Conservation (phyloP, 2,797 vertebrate species). For the Sus cebifrons region DNA sequence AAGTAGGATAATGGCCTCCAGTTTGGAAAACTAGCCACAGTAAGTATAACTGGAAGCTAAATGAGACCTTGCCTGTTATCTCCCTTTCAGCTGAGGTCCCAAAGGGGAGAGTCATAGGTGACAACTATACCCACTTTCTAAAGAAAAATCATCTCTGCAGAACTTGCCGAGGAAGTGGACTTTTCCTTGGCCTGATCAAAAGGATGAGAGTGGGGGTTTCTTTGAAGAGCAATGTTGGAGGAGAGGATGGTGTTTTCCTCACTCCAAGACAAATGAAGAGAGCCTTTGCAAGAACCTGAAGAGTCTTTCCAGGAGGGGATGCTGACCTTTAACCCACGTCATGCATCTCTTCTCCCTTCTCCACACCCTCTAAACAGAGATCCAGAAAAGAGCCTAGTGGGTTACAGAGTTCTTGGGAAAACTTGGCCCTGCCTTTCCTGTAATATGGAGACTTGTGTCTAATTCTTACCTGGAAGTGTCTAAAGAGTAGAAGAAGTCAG, state of each 20-base stretch:
- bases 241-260: not conserved
- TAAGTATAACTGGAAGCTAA: not conserved
- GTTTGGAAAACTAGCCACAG: not conserved
- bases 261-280: not conserved
- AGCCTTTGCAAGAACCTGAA: not conserved
- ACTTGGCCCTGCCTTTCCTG: not conserved
- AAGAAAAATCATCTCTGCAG: not conserved
- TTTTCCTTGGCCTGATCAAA: not conserved
- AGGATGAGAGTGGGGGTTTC: not conserved
- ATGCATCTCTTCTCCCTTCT: not conserved
- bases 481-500: not conserved
- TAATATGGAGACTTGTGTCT: not conserved
- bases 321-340: not conserved
- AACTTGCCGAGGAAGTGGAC: not conserved
- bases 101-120: not conserved
- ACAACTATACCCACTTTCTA: not conserved
- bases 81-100: not conserved
- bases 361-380: not conserved
- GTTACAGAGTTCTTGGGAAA: conserved; percentile 40
- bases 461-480: conserved; percentile 49
- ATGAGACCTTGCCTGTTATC: not conserved
- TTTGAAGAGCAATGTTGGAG: not conserved
- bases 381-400: not conserved
- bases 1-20: not conserved
- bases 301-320: not conserved